Conservation (phyloP, 2,113 vertebrate genomes). For the Gymnobelideus leadbeateri region DNA sequence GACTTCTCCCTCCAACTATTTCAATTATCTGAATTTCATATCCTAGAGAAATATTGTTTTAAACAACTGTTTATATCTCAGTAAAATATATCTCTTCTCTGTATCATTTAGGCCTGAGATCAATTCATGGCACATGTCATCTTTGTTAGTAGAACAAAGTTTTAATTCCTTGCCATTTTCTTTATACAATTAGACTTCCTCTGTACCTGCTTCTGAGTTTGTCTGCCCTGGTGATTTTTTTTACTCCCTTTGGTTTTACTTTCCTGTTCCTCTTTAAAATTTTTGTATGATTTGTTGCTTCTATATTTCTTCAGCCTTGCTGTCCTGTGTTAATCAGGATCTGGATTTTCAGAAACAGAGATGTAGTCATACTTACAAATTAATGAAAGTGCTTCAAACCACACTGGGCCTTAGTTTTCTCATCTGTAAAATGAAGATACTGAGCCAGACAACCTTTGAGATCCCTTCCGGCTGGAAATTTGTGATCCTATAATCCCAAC, state of each 20-base stretch:
- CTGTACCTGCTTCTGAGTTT: conserved; percentile 23
- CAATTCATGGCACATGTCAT: background rate
- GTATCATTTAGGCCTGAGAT: background rate
- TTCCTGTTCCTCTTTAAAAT: conserved; percentile 62
- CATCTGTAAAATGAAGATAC: background rate
- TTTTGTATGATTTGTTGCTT: conserved; percentile 67
- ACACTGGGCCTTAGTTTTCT: background rate
- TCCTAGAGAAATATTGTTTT: background rate
- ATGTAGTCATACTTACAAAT: no score
- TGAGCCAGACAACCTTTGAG: background rate
- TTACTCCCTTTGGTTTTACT: conserved; percentile 35
- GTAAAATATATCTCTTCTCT: background rate
- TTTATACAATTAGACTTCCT: conserved; percentile 16
- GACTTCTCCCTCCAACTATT: background rate
- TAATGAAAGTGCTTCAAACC: no score
- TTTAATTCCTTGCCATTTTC: background rate
- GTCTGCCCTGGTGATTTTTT: conserved; percentile 50
- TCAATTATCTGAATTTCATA: background rate
- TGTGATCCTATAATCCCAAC: background rate
- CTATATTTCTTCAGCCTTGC: conserved; percentile 47
- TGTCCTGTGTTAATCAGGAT: background rate
- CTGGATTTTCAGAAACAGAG: background rate
- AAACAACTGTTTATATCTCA: background rate
- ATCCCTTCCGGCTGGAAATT: background rate
- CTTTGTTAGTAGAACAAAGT: background rate